Evolutionary conservation across 2,797 vertebrate genomes (phyloP), one percentile per base, ranked within the genome.

Genomic region (Hippocampus kuda): DNA sequence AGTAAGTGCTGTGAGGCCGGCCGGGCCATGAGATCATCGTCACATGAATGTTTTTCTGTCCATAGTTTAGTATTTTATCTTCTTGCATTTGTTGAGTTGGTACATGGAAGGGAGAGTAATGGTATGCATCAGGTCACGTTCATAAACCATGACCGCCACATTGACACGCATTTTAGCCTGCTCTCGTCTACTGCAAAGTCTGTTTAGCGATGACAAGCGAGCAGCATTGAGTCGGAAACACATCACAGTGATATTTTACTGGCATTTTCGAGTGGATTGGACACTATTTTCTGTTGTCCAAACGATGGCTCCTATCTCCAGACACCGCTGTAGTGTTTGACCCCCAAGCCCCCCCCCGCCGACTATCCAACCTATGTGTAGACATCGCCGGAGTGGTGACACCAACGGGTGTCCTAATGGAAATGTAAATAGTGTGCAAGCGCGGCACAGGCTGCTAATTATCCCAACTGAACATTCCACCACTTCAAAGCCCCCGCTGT

Each of bases 401-500:
- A 75, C 82, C 83, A 81, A 79, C 84, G 76, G 82, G 69, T 72
- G 68, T 76, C 80, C 85, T 85, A 85, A 88, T 86, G 82, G 70
- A 79, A 83, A 86, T 82, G 83, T 89, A 88, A 90, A 89, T 83
- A 86, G 78, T 77, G 83, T 83, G 81, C 79, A 78, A 85, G 75
- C 72, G 78, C 69, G 76, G 85, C 70, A 75, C 77, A 83, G 81
- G 72, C 82, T 76, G 79, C 80, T 82, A 85, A 87, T 89, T 88
- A 90, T 83, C 74, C 78, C 79, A 42, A 81, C 80, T 80, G 81
- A 83, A 83, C 85, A 89, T 91, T 91, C 86, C 88, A 85, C 81
- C 88, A 89, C 87, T 89, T 91, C 88, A 89, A 91, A 91, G 89
- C 75, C 57, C 30, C 82, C 72, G 75, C 84, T 82, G 82, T 91